Conservation (phyloP, 2,797 vertebrate species). For the Phrynocephalus forsythii region DNA sequence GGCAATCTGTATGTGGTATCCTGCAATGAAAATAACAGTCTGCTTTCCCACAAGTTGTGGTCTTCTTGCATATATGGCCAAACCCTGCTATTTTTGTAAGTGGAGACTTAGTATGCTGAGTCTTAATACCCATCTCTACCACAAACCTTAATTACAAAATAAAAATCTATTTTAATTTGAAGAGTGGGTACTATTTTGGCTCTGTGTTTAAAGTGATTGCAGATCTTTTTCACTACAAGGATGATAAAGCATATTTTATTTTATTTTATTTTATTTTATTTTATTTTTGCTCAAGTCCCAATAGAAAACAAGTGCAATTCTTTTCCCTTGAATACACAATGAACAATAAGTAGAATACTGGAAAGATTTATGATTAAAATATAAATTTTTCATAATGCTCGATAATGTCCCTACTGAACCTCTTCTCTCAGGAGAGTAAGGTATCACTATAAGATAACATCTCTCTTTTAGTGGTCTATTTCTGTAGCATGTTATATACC, state of each 20-base stretch:
- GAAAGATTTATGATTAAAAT: slow-evolving; percentile 46
- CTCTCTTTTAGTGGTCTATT: background rate
- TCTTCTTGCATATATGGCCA: slow-evolving; percentile 49
- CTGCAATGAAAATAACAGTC: background rate
- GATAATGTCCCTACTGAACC: slow-evolving; percentile 21
- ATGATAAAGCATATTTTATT: slow-evolving; percentile 13
- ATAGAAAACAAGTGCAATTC: background rate
- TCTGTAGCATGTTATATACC: background rate
- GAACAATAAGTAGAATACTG: background rate
- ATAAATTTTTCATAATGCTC: slow-evolving; percentile 34
- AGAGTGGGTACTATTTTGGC: background rate
- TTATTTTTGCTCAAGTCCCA: background rate
- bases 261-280: background rate
- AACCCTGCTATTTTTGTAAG: slow-evolving; percentile 53
- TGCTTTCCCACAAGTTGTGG: slow-evolving; percentile 6
- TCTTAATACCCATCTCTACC: slow-evolving; percentile 35
- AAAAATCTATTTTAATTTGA: background rate
- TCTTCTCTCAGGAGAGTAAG: background rate
- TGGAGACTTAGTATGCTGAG: slow-evolving; percentile 56
- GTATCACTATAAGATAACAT: slow-evolving; percentile 10
- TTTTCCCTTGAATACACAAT: slow-evolving; percentile 38
- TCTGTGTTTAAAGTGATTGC: background rate
- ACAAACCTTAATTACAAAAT: too few species aligned
- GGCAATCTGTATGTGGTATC: background rate
- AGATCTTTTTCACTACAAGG: background rate